Evolutionary conservation across 2,113 vertebrate species (phyloP).

Genomic region (Tamias sibiricus): DNA sequence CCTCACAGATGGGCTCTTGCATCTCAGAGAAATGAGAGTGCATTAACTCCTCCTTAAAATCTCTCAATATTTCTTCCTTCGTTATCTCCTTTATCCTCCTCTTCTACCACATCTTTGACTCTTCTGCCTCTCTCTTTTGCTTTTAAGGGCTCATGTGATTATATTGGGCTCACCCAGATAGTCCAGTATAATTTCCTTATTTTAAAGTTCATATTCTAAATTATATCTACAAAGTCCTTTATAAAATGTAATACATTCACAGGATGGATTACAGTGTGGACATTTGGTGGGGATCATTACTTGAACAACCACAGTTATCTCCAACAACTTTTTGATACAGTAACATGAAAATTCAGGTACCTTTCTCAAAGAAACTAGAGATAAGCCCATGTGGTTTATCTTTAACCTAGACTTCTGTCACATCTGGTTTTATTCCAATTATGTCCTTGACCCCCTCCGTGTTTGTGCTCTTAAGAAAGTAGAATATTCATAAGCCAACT

Average conservation of each 20-base stretch:
- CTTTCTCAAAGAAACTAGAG: background rate
- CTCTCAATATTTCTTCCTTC: background rate
- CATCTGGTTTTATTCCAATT: background rate
- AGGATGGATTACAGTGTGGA: background rate
- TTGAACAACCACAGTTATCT: background rate
- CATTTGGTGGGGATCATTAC: background rate
- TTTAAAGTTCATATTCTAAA: background rate
- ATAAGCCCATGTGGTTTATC: background rate
- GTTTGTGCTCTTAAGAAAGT: background rate
- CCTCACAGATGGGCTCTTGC: background rate
- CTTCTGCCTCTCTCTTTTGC: background rate
- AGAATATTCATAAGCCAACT: background rate
- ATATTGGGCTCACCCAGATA: background rate
- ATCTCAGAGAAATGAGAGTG: background rate
- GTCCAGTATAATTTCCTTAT: constrained; percentile 10
- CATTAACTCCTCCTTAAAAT: background rate
- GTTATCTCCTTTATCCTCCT: background rate
- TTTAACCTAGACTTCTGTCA: background rate
- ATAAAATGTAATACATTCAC: background rate
- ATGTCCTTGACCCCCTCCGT: background rate
- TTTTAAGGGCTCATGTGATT: background rate
- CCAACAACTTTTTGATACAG: background rate
- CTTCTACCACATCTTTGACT: background rate
- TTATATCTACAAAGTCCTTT: background rate
- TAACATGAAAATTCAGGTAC: background rate